Evolutionary conservation across 2,888 invertebrate species (phyloP).

Genomic region (Scaptomyza caliginosa): DNA sequence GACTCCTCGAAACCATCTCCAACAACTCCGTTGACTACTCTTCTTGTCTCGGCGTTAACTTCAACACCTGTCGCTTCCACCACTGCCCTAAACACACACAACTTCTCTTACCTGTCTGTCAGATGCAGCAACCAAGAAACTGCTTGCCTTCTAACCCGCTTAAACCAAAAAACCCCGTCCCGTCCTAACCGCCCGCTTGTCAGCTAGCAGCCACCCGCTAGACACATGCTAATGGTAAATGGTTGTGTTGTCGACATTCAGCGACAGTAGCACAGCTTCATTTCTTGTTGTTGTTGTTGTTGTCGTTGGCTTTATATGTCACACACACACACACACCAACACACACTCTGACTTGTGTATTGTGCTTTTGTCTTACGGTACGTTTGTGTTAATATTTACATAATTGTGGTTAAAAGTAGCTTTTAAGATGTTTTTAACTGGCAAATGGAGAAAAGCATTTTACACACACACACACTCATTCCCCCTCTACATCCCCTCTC

Average conservation of each 20-base stretch:
- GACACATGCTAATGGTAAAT: constrained; percentile 76
- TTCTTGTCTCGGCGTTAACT: constrained; percentile 42
- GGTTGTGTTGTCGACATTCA: constrained; percentile 71
- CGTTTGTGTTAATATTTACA: constrained; percentile 77
- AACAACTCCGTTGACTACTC: not conserved
- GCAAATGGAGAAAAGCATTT: constrained; percentile 49
- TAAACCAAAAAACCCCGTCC: not conserved
- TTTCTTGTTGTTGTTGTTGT: constrained; percentile 17
- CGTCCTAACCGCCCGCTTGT: not conserved
- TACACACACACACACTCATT: constrained; percentile 2
- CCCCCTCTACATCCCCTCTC: too few relatives aligned
- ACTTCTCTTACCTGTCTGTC: not conserved
- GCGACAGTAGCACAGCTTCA: constrained; percentile 35
- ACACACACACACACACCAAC: constrained; percentile 1
- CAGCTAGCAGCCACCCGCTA: constrained; percentile 11
- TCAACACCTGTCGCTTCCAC: constrained; percentile 52
- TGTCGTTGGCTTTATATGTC: constrained; percentile 17
- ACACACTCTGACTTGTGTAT: not conserved
- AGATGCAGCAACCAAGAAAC: constrained; percentile 2
- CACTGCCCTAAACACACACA: not conserved
- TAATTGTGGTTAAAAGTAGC: constrained; percentile 79
- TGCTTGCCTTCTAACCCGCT: not conserved
- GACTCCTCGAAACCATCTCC: not conserved
- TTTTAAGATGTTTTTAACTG: constrained; percentile 80
- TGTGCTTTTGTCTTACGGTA: constrained; percentile 59